These are phyloP conservation scores for Taxidea taxus DNA, from an alignment of 2,113 vertebrate genomes.

Conservation along the genomic window DNA sequence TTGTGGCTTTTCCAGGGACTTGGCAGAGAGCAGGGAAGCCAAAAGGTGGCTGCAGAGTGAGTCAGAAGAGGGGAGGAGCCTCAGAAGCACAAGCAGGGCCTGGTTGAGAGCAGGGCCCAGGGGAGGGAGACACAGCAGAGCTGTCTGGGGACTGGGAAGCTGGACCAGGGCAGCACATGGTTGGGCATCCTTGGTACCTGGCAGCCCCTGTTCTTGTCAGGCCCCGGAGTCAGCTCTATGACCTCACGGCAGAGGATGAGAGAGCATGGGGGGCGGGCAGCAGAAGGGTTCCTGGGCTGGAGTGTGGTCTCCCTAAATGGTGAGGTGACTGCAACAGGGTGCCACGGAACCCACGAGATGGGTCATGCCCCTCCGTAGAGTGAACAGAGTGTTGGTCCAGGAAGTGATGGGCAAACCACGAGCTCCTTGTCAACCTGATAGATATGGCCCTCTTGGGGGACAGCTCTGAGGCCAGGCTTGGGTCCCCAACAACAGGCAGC, in stretches of 20 bases:
- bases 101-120: not conserved
- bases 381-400: not conserved
- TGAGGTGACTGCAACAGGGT: not conserved
- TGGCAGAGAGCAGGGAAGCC: not conserved
- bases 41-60: not conserved
- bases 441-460: not conserved
- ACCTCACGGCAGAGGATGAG: not conserved
- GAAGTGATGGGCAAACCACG: not conserved
- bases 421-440: not conserved
- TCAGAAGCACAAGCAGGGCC: not conserved
- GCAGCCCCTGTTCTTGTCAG: not conserved
- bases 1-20: not conserved
- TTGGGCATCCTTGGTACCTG: not conserved
- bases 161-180: fast-evolving
- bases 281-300: not conserved
- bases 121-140: not conserved
- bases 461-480: not conserved
- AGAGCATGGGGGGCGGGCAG: not conserved
- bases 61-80: not conserved
- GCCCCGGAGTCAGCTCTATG: not conserved
- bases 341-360: not conserved
- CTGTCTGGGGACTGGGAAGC: not conserved
- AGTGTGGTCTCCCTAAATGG: not conserved
- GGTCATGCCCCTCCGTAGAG: not conserved
- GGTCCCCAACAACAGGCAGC: not conserved